These are phyloP conservation scores for Agrochola litura DNA, from an alignment of 2,888 invertebrate genomes.

Conservation along the genomic window DNA sequence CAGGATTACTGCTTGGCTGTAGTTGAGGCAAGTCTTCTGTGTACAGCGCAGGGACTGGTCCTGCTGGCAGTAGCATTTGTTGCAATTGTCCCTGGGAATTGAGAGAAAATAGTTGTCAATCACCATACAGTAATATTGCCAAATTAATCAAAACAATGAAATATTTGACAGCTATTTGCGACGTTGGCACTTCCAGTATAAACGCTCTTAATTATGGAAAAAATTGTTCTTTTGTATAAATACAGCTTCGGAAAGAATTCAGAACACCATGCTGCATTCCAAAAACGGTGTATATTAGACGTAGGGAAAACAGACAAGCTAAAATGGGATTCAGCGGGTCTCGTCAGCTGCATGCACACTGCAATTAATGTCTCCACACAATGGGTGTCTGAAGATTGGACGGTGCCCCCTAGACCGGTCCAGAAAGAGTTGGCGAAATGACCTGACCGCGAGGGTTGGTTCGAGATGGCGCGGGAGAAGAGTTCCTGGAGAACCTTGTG, in stretches of 20 bases:
- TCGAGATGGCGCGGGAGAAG: too few species aligned
- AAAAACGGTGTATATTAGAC: background rate
- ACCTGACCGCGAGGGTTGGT: background rate
- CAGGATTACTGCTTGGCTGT: slow-evolving; percentile 68
- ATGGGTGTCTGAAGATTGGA: background rate
- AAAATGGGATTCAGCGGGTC: background rate
- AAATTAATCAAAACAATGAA: too few species aligned
- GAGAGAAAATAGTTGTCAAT: background rate
- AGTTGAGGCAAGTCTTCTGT: slow-evolving; percentile 80
- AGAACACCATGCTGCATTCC: background rate
- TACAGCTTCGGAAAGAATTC: background rate
- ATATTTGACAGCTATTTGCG: too few species aligned
- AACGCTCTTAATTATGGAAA: too few species aligned
- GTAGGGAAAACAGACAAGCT: background rate
- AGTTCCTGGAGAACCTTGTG: background rate
- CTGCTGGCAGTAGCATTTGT: slow-evolving; percentile 81
- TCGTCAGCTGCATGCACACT: background rate
- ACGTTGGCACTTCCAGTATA: too few species aligned
- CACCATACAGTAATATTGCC: too few species aligned
- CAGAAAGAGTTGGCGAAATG: background rate
- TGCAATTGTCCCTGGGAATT: slow-evolving; percentile 78
- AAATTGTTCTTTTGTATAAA: background rate
- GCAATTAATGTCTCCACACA: background rate
- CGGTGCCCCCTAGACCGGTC: too few species aligned
- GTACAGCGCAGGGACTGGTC: slow-evolving; percentile 80